Base-by-base conservation (phyloP, 1,140 invertebrate genomes). In the Drosophila funebris region DNA sequence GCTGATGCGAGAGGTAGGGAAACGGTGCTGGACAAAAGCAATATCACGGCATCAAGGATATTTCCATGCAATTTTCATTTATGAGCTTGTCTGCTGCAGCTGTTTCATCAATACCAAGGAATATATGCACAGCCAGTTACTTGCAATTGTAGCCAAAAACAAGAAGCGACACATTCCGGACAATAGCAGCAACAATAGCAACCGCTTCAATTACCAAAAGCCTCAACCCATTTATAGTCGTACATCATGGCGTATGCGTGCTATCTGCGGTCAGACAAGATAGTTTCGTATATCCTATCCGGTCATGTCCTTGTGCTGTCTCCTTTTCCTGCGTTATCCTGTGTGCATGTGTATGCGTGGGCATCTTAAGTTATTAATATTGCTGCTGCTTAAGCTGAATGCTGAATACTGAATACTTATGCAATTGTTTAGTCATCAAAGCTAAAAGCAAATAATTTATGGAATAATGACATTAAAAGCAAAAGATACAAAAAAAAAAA, bases 51-150 rank as follows among this genome's bases (percentile, higher is more conserved):
- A 43, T 57, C 62, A 72, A 62, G 69, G 56, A 73, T 67, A 67
- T 73, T 73, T 33, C 36, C 36, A 56, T 73, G 69, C 84, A 81
- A 85, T 87, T 76, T 81, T 77, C 82, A 87, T 77, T 87, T 85
- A 81, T 81, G 73, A 76, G 57, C 66, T 72, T 79, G 68, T 57
- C 52, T 57, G 68, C 29, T 71, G 71, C 56, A 80, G 52, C 61
- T 56, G 68, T 53, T 53, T 52, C 41, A 14, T 48, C 68, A 64
- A 66, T 54, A 71, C 61, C 71, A 87, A 67, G 57, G 53, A 36
- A 46, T 29, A 58, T 56, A 6, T 27, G 1, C 4, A 27, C 24
- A 27, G 5, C 37, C 44, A 46, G n/a, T n/a, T n/a, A n/a, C 41
- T 41, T 24, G 3, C 27, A 52, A 14, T 78, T 39, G 44, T 81